Evolutionary conservation across 2,113 vertebrate genomes (phyloP).

Genomic region (Leucopsar rothschildi): DNA sequence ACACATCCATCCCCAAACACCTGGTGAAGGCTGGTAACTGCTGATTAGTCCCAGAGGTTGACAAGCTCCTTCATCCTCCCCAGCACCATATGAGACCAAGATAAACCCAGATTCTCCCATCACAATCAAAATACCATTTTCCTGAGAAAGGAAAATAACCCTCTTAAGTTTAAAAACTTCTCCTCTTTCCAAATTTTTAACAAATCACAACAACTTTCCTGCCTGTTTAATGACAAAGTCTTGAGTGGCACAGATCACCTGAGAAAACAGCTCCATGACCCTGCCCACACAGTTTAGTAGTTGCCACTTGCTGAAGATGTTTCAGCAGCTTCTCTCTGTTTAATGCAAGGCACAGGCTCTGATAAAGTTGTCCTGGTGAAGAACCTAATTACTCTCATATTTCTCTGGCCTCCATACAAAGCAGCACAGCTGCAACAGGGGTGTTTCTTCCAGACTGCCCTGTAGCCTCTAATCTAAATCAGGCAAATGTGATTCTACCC

Average conservation of each 20-base stretch:
- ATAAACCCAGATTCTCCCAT: neutral
- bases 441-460: neutral
- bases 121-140: neutral
- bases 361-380: neutral
- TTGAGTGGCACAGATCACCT: neutral
- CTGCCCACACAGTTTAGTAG: neutral
- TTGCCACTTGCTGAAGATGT: neutral
- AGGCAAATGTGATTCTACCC: accelerated
- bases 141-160: neutral
- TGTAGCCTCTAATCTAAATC: neutral
- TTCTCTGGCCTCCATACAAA: neutral
- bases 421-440: neutral
- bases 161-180: neutral
- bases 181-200: neutral
- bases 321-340: neutral
- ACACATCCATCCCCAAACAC: neutral
- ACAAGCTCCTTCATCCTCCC: neutral
- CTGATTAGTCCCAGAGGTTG: neutral
- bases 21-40: neutral
- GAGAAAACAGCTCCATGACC: neutral
- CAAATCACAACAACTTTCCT: neutral
- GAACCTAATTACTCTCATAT: neutral
- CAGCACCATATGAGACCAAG: neutral
- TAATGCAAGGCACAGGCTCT: neutral
- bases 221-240: neutral